Conservation (phyloP, 2,797 vertebrate genomes). For the Chelon auratus region DNA sequence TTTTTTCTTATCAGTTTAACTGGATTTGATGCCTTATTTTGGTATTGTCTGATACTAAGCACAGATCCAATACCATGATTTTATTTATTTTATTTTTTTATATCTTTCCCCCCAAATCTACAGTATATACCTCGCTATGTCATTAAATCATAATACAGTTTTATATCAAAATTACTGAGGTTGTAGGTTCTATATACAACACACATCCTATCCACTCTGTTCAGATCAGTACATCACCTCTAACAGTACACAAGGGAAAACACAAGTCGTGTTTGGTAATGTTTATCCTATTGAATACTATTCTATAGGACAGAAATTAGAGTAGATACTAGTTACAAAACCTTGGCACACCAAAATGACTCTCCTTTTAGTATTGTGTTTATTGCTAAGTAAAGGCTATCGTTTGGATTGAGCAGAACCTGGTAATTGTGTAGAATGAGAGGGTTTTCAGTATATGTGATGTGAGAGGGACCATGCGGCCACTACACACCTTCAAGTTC, state of each 20-base stretch:
- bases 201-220: not conserved
- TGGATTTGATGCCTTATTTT: slow-evolving; percentile 5
- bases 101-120: no score
- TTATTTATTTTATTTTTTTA: no score
- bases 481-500: slow-evolving; percentile 73
- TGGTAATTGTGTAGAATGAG: slow-evolving; percentile 58
- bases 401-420: slow-evolving; percentile 19
- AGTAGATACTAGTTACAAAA: not conserved
- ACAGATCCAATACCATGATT: no score
- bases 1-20: not conserved
- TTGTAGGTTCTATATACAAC: not conserved
- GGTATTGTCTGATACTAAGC: not conserved
- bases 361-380: not conserved
- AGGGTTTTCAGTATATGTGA: slow-evolving; percentile 55
- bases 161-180: not conserved
- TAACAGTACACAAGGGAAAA: not conserved
- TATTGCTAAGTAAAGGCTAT: slow-evolving; percentile 17
- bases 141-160: not conserved
- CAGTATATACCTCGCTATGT: no score
- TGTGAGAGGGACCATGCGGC: slow-evolving; percentile 55
- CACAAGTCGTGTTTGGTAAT: not conserved
- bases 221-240: not conserved
- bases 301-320: not conserved
- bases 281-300: not conserved
- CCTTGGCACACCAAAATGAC: not conserved